phyloP scores from a whole-genome alignment of 2,888 invertebrate genomes.

The Criorhina ranunculi region DNA sequence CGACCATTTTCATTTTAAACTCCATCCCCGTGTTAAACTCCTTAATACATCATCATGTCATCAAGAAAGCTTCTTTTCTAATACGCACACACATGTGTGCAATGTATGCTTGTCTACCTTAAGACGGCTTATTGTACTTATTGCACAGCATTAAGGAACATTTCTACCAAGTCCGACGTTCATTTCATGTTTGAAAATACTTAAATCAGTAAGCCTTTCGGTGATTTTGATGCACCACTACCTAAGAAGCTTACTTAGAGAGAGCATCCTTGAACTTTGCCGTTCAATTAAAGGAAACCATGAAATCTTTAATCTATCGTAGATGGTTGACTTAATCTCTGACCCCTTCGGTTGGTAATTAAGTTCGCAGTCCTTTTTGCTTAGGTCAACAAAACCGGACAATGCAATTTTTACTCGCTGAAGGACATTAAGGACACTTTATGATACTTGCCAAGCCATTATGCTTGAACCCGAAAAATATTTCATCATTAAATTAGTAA shows the following conservation, averaged over 20 bases:
- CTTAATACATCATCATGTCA: no score
- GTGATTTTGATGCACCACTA: not conserved
- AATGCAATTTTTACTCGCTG: conserved; percentile 8
- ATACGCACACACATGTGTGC: not conserved
- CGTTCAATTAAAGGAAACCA: conserved; percentile 13
- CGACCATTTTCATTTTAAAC: no score
- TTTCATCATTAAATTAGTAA: conserved; percentile 42
- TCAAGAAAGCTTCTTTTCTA: not conserved
- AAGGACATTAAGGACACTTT: conserved; percentile 30
- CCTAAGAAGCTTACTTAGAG: not conserved
- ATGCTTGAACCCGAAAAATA: conserved; percentile 30
- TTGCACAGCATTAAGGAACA: conserved; percentile 1
- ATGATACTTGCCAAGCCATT: conserved; percentile 18
- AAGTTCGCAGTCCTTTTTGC: conserved; percentile 2
- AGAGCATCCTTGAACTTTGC: conserved; percentile 5
- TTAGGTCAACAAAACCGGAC: not conserved
- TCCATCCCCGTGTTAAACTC: no score
- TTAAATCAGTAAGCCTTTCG: not conserved
- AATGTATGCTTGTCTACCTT: not conserved
- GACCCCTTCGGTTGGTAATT: conserved; percentile 1
- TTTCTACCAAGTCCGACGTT: no score
- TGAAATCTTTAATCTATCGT: conserved; percentile 25
- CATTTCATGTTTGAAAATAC: not conserved
- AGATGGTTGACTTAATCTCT: conserved; percentile 15
- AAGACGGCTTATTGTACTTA: not conserved